Evolutionary conservation across 2,113 vertebrate genomes (phyloP), one percentile per base, ranked within the genome.

Genomic region (Cyprinodon brontotheroides): DNA sequence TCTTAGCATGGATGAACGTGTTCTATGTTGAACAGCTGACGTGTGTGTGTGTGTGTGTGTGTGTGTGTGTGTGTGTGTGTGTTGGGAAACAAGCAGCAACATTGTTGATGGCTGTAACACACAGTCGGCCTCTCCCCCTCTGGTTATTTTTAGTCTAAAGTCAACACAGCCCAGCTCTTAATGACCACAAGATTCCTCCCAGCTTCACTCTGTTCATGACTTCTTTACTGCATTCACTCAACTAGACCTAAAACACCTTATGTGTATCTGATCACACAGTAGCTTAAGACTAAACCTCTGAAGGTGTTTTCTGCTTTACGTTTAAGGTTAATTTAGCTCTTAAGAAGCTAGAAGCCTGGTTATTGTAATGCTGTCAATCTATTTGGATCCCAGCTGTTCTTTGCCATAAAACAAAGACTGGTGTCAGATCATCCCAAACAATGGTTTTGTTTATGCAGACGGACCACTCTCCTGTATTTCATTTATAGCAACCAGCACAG

Each of bases 61-160:
- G 40, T 50, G 74, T 20, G 47, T 40, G 48, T 64, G 66, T 59
- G 63, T 57, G n/a, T 20, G 11, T 37, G 67, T 43, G 40, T 50
- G 74, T 20, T 20, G 61, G 63, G 77, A 66, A 36, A 74, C 36
- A 47, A 48, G 60, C 64, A 66, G 29, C 22, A 15, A 29, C 59
- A 9, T 36, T 72, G 57, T 78, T 79, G 66, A 71, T 74, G 53
- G 15, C 65, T 39, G 22, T 40, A 47, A 65, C 75, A 68, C 78
- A 79, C 76, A 70, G 7, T 36, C 29, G 3, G 7, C 38, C 29
- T n/a, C n/a, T 57, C 73, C 70, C 80, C 57, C 72, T 43, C 15
- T 29, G 68, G 88, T 66, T 91, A 91, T 89, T 91, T 87, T 90
- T 87, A 88, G 85, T 6, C 81, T 68, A 65, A 87, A 81, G 72